Base-by-base conservation (phyloP, 2,797 vertebrate genomes). In the Phataginus tricuspis region DNA sequence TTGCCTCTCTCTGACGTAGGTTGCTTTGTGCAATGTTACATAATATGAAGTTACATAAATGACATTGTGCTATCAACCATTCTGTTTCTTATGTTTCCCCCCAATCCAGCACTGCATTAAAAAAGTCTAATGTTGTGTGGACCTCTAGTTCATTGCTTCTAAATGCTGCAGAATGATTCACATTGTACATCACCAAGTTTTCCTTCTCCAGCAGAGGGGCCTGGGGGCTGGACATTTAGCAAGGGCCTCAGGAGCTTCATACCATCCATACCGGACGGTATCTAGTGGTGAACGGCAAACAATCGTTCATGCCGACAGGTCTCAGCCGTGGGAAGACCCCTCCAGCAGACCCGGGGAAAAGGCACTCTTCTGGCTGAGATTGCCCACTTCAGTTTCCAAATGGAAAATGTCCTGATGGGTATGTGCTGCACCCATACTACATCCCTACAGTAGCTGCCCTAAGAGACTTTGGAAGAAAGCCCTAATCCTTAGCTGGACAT, bases 241-340 rank as follows among this genome's bases (percentile, higher is more conserved):
- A 31, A 23, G 25, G 18, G 21, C 59, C 61, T 74, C 0, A 1
- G 42, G 51, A 63, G 5, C 23, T 7, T 80, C 86, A 7, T 5
- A 11, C 14, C 14, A 3, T 5, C 18, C 31, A 11, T 68, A 16
- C 29, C n/a, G 39, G 53, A 31, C 0, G 15, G 31, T 19, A 27
- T 2, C n/a, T 0, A 2, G 42, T 8, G 7, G 53, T 23, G 53
- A 82, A 9, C 1, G 14, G 63, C 53, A 14, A 16, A 31, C 2
- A 34, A 37, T 7, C 2, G 42, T 51, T 42, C 9, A n/a, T 15
- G 34, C 15, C 4, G 0, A 5, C 1, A 6, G 31, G 45, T 72
- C n/a, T 31, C 31, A 4, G 55, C 64, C 64, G 34, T 18, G 55
- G 45, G 34, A 25, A 34, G 42, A 27, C 7, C 15, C 23, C 29